Conservation (phyloP, 2,888 invertebrate species). For the Phytoseiulus persimilis region DNA sequence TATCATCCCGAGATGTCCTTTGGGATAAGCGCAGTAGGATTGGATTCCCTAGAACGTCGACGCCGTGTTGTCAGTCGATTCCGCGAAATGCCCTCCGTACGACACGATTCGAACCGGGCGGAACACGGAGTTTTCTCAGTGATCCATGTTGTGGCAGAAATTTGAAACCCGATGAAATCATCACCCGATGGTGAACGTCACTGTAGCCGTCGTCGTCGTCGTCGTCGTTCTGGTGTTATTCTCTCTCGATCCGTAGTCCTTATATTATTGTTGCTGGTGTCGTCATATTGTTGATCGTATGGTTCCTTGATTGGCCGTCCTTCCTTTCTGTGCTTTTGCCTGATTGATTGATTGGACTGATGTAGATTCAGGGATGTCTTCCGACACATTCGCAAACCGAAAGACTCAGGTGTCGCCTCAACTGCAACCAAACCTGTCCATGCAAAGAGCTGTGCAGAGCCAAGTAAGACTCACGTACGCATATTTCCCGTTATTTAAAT, state of each 20-base stretch:
- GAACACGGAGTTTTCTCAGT: too few species aligned
- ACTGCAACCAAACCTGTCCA: slow-evolving; percentile 38
- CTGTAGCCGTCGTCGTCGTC: background rate
- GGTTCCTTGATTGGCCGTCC: slow-evolving; percentile 29
- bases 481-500: slow-evolving; percentile 42
- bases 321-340: slow-evolving; percentile 18
- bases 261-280: background rate
- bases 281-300: background rate
- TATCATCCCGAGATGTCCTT: too few species aligned
- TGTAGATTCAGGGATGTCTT: slow-evolving; percentile 38
- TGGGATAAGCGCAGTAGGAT: too few species aligned
- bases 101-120: too few species aligned
- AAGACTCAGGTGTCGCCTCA: slow-evolving; percentile 31
- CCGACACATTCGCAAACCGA: slow-evolving; percentile 7
- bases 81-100: too few species aligned
- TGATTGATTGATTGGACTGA: slow-evolving; percentile 34
- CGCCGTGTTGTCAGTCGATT: too few species aligned
- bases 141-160: background rate
- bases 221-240: background rate
- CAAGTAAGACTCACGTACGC: slow-evolving; percentile 48
- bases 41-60: too few species aligned
- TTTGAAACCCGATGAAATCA: too few species aligned
- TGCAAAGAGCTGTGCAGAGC: slow-evolving; percentile 40
- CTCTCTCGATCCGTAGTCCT: background rate
- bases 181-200: background rate